phyloP scores from a whole-genome alignment of 2,888 invertebrate species.

The Clostera curtula region DNA sequence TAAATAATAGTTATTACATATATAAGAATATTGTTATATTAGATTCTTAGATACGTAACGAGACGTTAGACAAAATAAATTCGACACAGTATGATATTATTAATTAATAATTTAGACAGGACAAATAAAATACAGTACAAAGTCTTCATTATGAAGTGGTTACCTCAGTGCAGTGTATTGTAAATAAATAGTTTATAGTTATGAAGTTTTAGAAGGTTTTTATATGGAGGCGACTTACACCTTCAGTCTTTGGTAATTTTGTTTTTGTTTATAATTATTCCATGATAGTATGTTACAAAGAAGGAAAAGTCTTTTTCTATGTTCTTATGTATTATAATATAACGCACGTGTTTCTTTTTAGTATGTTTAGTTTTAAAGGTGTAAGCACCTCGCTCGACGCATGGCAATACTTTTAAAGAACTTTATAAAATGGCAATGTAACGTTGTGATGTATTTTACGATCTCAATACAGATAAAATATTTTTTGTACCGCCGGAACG shows the following conservation, averaged over 20 bases:
- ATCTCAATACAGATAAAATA: conserved; percentile 55
- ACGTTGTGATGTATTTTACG: conserved; percentile 64
- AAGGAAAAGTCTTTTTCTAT: conserved; percentile 13
- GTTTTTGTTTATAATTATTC: conserved; percentile 20
- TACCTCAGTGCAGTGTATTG: conserved; percentile 71
- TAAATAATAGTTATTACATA: conserved; percentile 62
- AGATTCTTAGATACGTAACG: conserved; percentile 29
- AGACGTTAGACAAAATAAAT: conserved; percentile 31
- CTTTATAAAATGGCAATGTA: conserved; percentile 42
- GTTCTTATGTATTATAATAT: not conserved
- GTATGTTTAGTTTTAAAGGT: conserved; percentile 19
- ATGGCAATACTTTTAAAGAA: conserved; percentile 42
- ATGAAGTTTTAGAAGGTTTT: conserved; percentile 41
- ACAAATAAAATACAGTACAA: conserved; percentile 33
- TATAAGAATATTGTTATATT: conserved; percentile 48
- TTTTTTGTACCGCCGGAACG: conserved; percentile 33
- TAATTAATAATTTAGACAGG: conserved; percentile 31
- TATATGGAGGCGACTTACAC: conserved; percentile 50
- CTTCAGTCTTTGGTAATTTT: conserved; percentile 27
- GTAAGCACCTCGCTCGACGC: conserved; percentile 33
- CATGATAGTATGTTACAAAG: conserved; percentile 16
- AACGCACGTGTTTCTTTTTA: conserved; percentile 4
- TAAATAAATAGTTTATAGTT: conserved; percentile 48
- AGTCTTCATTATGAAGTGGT: conserved; percentile 17
- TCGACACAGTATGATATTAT: conserved; percentile 39